Base-by-base conservation (phyloP, 1,140 invertebrate species). In the Cecropterus lyciades region DNA sequence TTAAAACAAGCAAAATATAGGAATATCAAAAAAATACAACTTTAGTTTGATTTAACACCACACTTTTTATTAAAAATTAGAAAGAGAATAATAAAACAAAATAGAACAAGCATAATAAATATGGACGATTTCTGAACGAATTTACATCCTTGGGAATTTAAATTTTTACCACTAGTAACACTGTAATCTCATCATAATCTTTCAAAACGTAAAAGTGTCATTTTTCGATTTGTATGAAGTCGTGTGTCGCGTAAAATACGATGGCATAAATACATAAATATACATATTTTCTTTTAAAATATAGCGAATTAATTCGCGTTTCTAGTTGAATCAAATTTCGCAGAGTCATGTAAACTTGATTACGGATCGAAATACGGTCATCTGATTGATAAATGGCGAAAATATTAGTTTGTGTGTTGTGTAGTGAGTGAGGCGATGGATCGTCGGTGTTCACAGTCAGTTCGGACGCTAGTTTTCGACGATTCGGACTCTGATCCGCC, bases 391-490 rank as follows among this genome's bases (percentile, higher is more conserved):
- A 84, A 84, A 92, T 92, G 86, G 87, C 77, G 80, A 83, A 84
- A 86, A 80, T 84, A 82, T 79, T 79, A 78, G 80, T 87, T 81
- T 82, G 73, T 85, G 82, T 86, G 74, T 80, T 79, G 81, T 89
- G 82, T 79, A 77, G 84, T 88, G 84, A 83, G 75, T 80, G 73
- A 63, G 75, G 82, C 73, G 75, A 92, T 92, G 87, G 89, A 90
- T 87, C 90, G 91, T 75, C 84, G 89, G 73, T 91, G 89, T 84
- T 91, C 91, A 40, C 90, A 92, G 73, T 92, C 89, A 51, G 91
- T 92, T 40, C 79, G 91, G 84, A 92, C 90, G 75, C 89, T 92
- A 65, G 80, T 89, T 80, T 92, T 92, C 77, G 91, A 92, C 55
- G 89, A 90, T 84, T 89, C 89, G 49, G 89, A 91, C 67, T 84